Evolutionary conservation across 2,888 invertebrate species (phyloP), one percentile per base, ranked within the genome.

Genomic region (Napeogenes inachia): DNA sequence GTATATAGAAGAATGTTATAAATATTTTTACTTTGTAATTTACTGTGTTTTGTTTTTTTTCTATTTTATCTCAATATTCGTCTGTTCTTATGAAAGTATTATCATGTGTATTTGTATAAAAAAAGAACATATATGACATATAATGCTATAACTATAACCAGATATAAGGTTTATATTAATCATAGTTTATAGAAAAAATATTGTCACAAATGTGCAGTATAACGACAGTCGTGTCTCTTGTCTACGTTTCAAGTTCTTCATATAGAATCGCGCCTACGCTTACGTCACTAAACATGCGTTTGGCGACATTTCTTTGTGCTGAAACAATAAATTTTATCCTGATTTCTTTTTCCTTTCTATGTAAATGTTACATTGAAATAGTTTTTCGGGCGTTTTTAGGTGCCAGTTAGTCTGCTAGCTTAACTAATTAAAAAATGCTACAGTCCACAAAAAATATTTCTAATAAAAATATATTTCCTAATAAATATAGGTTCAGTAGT

Each of bases 221-320:
- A 13, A 30, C 47, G 57, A 57, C 47, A 35, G 47, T 13, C 42
- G 54, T 60, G 63, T 63, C 60, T 57, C 4, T 32, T 57, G 63
- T 63, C 57, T 60, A 42, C 60, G 57, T 21, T 2, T 0, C 35
- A 32, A 45, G 35, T 46, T 47, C 54, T 45, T 13, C 47, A 13
- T 56, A 42, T 47, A 50, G 38, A 55, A 46, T 59, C 65, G 60
- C 65, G 60, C 65, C 63, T 57, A 63, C 63, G 61, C 54, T 32
- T 45, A 47, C 61, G 63, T 60, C 63, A 57, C 63, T 61, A 59
- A 61, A 56, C 58, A 60, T 46, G 65, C n/a, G 62, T 60, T 58
- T 46, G 62, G 62, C 32, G 62, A 59, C 65, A 59, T 63, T 56
- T 58, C 46, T 56, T 56, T 59, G 56, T 45, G 21, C 57, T 21